Conservation (phyloP, 2,888 invertebrate genomes). For the Phania funesta region DNA sequence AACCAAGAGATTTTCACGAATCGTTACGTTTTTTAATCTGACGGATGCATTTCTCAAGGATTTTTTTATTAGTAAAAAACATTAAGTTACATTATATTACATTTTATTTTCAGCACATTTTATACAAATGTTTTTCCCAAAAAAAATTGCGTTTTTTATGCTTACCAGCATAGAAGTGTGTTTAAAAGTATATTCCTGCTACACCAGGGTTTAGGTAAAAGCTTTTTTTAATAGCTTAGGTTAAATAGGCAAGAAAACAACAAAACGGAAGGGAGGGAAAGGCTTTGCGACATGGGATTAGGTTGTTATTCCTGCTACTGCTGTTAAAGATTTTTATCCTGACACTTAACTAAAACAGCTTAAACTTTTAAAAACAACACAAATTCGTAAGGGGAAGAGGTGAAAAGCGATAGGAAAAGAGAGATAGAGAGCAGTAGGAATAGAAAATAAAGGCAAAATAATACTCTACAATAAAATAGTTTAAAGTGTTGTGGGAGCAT, state of each 20-base stretch:
- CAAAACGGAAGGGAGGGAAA: neutral
- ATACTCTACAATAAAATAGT: too few relatives aligned
- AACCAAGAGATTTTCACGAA: too few relatives aligned
- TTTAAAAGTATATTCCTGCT: neutral
- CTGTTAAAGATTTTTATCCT: conserved; percentile 48
- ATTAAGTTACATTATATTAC: too few relatives aligned
- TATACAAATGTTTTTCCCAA: too few relatives aligned
- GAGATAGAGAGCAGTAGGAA: neutral
- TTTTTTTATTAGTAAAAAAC: too few relatives aligned
- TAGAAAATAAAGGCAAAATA: neutral
- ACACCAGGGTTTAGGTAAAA: conserved; percentile 19
- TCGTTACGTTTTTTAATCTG: too few relatives aligned
- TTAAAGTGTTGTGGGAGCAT: neutral
- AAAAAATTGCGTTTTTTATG: neutral
- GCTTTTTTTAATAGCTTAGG: conserved; percentile 40
- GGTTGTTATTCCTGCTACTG: conserved; percentile 1
- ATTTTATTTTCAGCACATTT: too few relatives aligned
- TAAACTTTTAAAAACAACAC: conserved; percentile 33
- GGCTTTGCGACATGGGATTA: conserved; percentile 44
- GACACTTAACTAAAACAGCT: conserved; percentile 58
- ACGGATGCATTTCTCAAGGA: too few relatives aligned
- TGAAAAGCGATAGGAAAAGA: neutral
- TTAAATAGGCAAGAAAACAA: conserved; percentile 46
- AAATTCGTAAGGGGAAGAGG: neutral
- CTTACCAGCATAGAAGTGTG: neutral